These are phyloP conservation scores for Macrosiphum euphorbiae DNA, from an alignment of 2,888 invertebrate species.

Conservation along the genomic window DNA sequence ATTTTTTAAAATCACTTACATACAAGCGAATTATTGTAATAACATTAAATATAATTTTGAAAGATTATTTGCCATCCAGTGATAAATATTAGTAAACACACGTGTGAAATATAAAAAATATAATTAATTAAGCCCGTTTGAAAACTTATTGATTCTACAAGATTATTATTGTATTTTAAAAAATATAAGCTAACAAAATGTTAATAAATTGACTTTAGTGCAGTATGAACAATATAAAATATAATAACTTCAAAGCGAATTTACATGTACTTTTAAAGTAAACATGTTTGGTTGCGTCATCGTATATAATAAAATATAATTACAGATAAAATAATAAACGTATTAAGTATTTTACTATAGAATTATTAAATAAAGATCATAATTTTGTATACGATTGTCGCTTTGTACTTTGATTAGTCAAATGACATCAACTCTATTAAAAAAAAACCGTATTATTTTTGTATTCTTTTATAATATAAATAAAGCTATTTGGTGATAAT, in stretches of 20 bases:
- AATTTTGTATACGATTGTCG: neutral
- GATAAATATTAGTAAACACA: neutral
- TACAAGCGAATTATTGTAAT: neutral
- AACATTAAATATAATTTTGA: neutral
- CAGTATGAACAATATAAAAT: neutral
- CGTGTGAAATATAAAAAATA: neutral
- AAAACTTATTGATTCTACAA: neutral
- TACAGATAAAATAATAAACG: neutral
- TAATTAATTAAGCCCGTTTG: neutral
- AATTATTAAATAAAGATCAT: neutral
- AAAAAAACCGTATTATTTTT: neutral
- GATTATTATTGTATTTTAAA: neutral
- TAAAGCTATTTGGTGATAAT: too few relatives aligned
- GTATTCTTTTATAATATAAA: too few relatives aligned
- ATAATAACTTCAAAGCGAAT: neutral
- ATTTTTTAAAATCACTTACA: neutral
- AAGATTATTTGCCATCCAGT: neutral
- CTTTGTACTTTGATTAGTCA: neutral
- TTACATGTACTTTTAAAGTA: neutral
- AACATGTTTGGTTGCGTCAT: neutral
- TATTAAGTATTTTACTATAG: neutral
- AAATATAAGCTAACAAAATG: conserved; percentile 5
- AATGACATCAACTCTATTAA: neutral
- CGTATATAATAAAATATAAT: neutral
- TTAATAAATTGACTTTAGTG: neutral